A percentile compares a stretch with the other conserved stretches of the same genome.
phyloP scores from a whole-genome alignment of 1,140 invertebrate species.

The Bactericera cockerelli region DNA sequence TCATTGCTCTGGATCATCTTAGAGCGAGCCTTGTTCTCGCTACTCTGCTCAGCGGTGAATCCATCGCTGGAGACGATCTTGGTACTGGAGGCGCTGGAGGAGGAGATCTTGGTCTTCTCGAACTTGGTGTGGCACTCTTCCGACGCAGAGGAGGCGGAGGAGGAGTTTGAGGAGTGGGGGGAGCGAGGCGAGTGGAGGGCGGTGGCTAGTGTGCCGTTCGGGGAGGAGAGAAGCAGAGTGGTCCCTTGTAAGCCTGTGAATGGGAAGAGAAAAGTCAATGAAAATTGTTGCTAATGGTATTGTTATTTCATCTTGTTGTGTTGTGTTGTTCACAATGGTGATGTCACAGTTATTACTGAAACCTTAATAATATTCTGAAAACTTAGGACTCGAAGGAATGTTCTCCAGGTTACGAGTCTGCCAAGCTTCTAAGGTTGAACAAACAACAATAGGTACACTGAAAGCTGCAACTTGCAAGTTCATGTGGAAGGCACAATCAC shows the following conservation, averaged over 20 bases:
- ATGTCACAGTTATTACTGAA: too few species aligned
- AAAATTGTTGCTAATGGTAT: too few species aligned
- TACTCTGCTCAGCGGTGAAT: neutral
- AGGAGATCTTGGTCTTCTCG: neutral
- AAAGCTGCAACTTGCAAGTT: too few species aligned
- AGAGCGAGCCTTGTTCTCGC: neutral
- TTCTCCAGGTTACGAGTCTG: too few species aligned
- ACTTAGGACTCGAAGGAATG: too few species aligned
- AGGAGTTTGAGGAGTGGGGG: neutral
- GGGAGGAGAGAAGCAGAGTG: neutral
- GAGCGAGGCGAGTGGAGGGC: neutral
- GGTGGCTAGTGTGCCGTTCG: neutral
- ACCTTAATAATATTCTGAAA: too few species aligned
- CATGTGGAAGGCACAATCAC: too few species aligned
- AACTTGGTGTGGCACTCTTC: neutral
- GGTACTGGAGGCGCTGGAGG: neutral
- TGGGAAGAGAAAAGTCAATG: neutral
- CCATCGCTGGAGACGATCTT: conserved; percentile 4
- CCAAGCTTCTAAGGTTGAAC: too few species aligned
- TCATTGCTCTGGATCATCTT: neutral
- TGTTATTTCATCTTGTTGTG: too few species aligned
- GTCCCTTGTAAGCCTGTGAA: neutral
- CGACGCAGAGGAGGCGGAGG: neutral
- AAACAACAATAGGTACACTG: too few species aligned
- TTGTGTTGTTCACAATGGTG: too few species aligned